Evolutionary conservation across 2,113 vertebrate species (phyloP).

Genomic region (Furnarius figulus): DNA sequence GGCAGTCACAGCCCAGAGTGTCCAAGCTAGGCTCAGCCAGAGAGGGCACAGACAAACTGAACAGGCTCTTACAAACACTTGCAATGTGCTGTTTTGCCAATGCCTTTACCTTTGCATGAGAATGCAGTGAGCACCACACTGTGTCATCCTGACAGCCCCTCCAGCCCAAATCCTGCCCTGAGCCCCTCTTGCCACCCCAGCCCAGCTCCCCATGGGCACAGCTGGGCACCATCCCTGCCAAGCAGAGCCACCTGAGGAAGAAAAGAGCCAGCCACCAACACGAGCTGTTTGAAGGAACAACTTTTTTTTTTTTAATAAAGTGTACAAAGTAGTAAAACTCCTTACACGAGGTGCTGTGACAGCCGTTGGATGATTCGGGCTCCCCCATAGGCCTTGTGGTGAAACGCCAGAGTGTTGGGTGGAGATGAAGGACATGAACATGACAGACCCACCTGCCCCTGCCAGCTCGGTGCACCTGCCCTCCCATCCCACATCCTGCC

Average conservation of each 20-base stretch:
- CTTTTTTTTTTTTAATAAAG: constrained; percentile 68
- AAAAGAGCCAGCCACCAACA: not conserved
- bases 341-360: constrained; percentile 50
- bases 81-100: rapidly evolving
- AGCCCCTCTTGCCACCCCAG: not conserved
- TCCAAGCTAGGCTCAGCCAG: not conserved
- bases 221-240: not conserved
- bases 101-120: not conserved
- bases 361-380: constrained; percentile 15
- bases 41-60: rapidly evolving
- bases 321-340: constrained; percentile 67
- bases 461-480: not conserved
- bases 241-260: not conserved
- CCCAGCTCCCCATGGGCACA: rapidly evolving
- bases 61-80: not conserved
- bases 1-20: rapidly evolving
- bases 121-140: rapidly evolving
- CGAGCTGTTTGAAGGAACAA: not conserved
- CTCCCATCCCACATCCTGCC: not conserved
- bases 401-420: not conserved
- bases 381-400: not conserved
- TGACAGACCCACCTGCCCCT: constrained; percentile 31
- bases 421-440: constrained; percentile 36
- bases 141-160: rapidly evolving
- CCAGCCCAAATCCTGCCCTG: not conserved